A percentile compares a stretch with the other conserved stretches of the same genome.
Conservation (phyloP, 2,113 vertebrate species). For the Alexandromys fortis region DNA sequence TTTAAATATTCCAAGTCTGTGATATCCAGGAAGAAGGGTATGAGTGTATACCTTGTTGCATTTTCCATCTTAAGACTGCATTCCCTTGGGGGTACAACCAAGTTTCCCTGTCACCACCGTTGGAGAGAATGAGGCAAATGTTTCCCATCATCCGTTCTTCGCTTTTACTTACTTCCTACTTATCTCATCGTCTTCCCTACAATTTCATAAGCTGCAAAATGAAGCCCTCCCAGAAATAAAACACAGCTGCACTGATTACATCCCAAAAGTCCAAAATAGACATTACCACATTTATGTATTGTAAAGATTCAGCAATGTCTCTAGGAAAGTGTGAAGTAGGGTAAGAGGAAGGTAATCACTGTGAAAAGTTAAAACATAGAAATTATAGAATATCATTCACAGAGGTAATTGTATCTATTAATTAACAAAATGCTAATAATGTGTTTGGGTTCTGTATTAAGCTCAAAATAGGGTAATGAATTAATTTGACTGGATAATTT, state of each 20-base stretch:
- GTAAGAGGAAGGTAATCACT: background rate
- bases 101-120: constrained; percentile 68
- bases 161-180: constrained; percentile 78
- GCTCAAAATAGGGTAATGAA: background rate
- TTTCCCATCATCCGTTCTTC: constrained; percentile 68
- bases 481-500: background rate
- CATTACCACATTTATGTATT: constrained; percentile 77
- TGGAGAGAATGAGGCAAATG: constrained; percentile 63
- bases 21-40: background rate
- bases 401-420: constrained; percentile 22
- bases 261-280: constrained; percentile 77
- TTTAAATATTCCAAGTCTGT: background rate
- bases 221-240: constrained; percentile 77
- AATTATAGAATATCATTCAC: background rate
- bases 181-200: constrained; percentile 81
- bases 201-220: constrained; percentile 80
- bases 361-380: constrained; percentile 23
- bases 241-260: constrained; percentile 79
- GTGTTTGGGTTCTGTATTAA: background rate
- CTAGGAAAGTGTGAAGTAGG: constrained; percentile 13
- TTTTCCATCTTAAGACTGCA: constrained; percentile 44
- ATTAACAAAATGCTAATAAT: constrained; percentile 17
- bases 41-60: constrained; percentile 24
- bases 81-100: constrained; percentile 60
- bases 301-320: constrained; percentile 55